Percentiles rank a stretch among this genome's conserved stretches.
Evolutionary conservation across 2,113 vertebrate species (phyloP).

Genomic region (Dipodomys spectabilis): DNA sequence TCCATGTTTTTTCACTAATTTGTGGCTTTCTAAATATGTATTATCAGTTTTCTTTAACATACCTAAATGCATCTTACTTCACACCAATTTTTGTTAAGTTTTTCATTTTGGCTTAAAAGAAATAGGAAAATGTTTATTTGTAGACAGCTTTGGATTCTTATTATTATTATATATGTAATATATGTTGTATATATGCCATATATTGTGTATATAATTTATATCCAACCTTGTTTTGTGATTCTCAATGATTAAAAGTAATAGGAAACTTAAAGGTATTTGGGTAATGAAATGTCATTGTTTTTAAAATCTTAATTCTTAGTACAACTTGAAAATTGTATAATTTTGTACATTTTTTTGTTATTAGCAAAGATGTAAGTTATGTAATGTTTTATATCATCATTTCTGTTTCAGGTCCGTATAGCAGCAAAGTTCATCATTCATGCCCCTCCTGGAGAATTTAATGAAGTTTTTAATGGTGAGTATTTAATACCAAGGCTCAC

Average conservation of each 20-base stretch:
- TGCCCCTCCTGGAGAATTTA: conserved; percentile 97
- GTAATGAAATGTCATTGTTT: neutral
- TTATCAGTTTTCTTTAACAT: neutral
- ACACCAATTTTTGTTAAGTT: neutral
- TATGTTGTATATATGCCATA: too few relatives aligned
- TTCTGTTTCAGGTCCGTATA: conserved; percentile 93
- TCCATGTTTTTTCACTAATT: conserved; percentile 1
- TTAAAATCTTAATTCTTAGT: conserved; percentile 54
- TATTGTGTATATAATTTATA: conserved; percentile 13
- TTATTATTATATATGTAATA: too few relatives aligned
- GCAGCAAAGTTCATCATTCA: conserved; percentile 97
- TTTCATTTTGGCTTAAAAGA: conserved; percentile 54
- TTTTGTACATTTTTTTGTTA: neutral
- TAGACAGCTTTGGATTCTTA: conserved; percentile 24
- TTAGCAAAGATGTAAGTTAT: conserved; percentile 21
- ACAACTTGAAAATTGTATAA: conserved; percentile 30
- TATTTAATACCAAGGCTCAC: conserved; percentile 60
- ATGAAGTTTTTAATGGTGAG: conserved; percentile 98
- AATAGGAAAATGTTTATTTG: conserved; percentile 35
- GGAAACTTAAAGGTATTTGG: conserved; percentile 20
- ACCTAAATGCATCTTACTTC: conserved; percentile 19
- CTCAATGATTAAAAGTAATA: conserved; percentile 52
- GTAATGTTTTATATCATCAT: conserved; percentile 64
- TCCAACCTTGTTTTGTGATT: conserved; percentile 29
- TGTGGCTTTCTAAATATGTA: neutral